Conservation (phyloP, 2,797 vertebrate genomes). For the Balearica regulorum region DNA sequence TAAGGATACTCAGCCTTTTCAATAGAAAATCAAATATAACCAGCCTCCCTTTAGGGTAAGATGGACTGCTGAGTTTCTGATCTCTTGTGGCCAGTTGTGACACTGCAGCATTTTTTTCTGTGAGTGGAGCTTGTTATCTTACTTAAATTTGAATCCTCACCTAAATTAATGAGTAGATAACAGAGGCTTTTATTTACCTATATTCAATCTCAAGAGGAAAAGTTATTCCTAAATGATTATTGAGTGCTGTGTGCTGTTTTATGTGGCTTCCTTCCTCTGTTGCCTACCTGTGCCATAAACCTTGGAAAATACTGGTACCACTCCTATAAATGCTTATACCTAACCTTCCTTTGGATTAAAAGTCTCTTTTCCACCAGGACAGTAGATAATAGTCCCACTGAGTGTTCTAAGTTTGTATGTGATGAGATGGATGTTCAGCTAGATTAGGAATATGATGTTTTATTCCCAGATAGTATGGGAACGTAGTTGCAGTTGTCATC, state of each 20-base stretch:
- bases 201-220: not conserved
- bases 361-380: not conserved
- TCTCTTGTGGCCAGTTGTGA: not conserved
- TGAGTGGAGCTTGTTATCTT: not conserved
- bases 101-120: not conserved
- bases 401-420: not conserved
- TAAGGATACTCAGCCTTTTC: not conserved
- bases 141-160: not conserved
- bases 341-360: not conserved
- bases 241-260: not conserved
- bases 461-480: not conserved
- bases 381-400: not conserved
- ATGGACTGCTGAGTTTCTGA: not conserved
- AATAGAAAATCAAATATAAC: not conserved
- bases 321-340: not conserved
- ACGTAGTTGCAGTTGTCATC: not conserved
- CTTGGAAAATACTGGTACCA: not conserved
- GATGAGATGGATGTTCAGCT: not conserved
- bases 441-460: accelerated
- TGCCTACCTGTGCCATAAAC: not conserved
- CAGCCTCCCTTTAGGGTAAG: not conserved
- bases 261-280: not conserved
- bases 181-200: not conserved
- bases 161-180: not conserved
- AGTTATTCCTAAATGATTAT: not conserved